Percentiles rank a stretch among this genome's conserved stretches.
Evolutionary conservation across 1,140 invertebrate species (phyloP).

Genomic region (Drosophila trapezifrons): DNA sequence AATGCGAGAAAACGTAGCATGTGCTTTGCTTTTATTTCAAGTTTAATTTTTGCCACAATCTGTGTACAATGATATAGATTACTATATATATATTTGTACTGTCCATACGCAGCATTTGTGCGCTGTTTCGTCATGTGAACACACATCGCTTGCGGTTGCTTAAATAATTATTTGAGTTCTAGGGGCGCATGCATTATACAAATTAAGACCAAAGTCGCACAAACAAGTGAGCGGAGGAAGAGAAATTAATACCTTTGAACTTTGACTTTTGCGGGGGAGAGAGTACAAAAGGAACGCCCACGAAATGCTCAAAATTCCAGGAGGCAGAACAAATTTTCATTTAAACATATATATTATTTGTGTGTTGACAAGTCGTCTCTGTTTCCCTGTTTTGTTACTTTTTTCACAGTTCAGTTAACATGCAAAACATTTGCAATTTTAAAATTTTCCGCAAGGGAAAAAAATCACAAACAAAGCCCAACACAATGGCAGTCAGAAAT

Average conservation of each 20-base stretch:
- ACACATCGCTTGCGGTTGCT: slow-evolving; percentile 45
- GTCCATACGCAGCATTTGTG: slow-evolving; percentile 26
- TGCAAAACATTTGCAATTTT: slow-evolving; percentile 51
- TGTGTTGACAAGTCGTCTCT: too few species aligned
- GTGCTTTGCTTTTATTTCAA: slow-evolving; percentile 38
- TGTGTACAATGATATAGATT: slow-evolving; percentile 20
- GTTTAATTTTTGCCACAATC: slow-evolving; percentile 40
- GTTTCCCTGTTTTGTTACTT: slow-evolving; percentile 8
- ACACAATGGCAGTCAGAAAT: slow-evolving; percentile 24
- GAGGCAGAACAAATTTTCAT: slow-evolving; percentile 45
- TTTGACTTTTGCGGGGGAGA: slow-evolving; percentile 36
- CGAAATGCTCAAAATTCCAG: slow-evolving; percentile 18
- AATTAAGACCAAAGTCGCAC: slow-evolving; percentile 59
- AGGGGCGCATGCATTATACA: slow-evolving; percentile 58
- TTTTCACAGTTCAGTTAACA: slow-evolving; percentile 50
- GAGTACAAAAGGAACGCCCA: not conserved
- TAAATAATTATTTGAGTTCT: slow-evolving; percentile 30
- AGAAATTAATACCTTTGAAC: slow-evolving; percentile 53
- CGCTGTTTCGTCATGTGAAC: slow-evolving; percentile 53
- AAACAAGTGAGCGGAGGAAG: slow-evolving; percentile 3
- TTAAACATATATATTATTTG: slow-evolving; percentile 20
- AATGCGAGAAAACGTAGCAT: slow-evolving; percentile 7
- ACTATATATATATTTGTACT: slow-evolving; percentile 28
- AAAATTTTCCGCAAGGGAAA: slow-evolving; percentile 41
- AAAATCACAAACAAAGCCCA: slow-evolving; percentile 16